These are phyloP conservation scores for Hedychridium roseum DNA, from an alignment of 2,888 invertebrate species.

Conservation along the genomic window DNA sequence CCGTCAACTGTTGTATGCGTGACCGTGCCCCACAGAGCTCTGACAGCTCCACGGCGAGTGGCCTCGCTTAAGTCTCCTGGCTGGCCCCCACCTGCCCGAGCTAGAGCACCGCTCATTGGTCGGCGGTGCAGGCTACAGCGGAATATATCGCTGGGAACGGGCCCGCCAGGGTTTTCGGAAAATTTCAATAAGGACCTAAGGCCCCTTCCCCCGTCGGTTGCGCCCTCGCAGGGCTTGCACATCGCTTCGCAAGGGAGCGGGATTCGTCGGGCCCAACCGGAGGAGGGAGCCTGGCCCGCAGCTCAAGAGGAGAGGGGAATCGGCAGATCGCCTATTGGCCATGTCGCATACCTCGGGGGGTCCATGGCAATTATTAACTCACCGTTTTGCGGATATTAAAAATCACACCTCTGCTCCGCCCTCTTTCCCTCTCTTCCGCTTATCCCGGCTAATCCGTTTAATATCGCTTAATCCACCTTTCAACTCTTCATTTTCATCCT, in stretches of 20 bases:
- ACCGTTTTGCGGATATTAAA: too few relatives aligned
- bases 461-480: too few relatives aligned
- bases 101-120: conserved; percentile 53
- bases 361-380: too few relatives aligned
- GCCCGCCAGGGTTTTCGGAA: conserved; percentile 55
- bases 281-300: not conserved
- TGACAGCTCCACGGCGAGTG: conserved; percentile 64
- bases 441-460: too few relatives aligned
- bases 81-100: conserved; percentile 55
- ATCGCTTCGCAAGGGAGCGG: conserved; percentile 20
- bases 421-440: too few relatives aligned
- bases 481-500: too few relatives aligned
- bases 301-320: not conserved
- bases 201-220: too few relatives aligned
- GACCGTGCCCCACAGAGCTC: conserved; percentile 65
- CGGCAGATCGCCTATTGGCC: too few relatives aligned
- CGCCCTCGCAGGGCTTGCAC: conserved; percentile 28
- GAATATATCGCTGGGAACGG: too few relatives aligned
- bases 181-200: too few relatives aligned
- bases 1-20: conserved; percentile 56
- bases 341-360: too few relatives aligned
- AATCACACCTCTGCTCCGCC: too few relatives aligned
- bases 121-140: conserved; percentile 47
- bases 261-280: conserved; percentile 34
- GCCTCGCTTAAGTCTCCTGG: conserved; percentile 64